A percentile compares a stretch with the other conserved stretches of the same genome.
These are phyloP conservation scores for Neostethus bicornis DNA, from an alignment of 2,797 vertebrate species.

Conservation along the genomic window DNA sequence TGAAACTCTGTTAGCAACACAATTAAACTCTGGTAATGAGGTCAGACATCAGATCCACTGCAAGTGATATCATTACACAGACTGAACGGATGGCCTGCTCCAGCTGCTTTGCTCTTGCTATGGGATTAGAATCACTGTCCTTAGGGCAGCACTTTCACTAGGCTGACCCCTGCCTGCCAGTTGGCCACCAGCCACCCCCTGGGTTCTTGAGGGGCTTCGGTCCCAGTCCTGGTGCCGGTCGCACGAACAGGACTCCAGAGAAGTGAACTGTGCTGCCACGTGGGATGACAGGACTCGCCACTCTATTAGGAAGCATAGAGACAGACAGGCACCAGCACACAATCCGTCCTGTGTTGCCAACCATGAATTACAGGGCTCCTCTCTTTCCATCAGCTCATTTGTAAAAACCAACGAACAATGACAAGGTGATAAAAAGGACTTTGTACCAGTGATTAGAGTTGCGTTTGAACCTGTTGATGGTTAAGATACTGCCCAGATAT, in stretches of 20 bases:
- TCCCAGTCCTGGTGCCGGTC: conserved; percentile 64
- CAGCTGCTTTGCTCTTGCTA: conserved; percentile 85
- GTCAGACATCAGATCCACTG: conserved; percentile 97
- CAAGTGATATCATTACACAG: conserved; percentile 97
- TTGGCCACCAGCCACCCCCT: conserved; percentile 65
- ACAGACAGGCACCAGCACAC: conserved; percentile 84
- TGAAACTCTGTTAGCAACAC: conserved; percentile 95
- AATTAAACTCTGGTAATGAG: conserved; percentile 99
- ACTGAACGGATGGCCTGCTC: conserved; percentile 86
- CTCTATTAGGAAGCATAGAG: conserved; percentile 76
- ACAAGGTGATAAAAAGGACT: conserved; percentile 74
- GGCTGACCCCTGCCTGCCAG: conserved; percentile 74
- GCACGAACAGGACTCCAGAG: conserved; percentile 73
- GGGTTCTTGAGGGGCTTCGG: conserved; percentile 58
- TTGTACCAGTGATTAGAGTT: conserved; percentile 63
- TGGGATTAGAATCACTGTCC: conserved; percentile 83
- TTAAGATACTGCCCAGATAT: conserved; percentile 34
- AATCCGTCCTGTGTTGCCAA: conserved; percentile 77
- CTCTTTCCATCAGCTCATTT: conserved; percentile 81
- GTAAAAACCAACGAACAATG: conserved; percentile 77
- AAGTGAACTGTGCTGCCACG: conserved; percentile 79
- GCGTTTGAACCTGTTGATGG: conserved; percentile 58
- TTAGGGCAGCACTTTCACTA: conserved; percentile 72
- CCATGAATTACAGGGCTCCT: conserved; percentile 73
- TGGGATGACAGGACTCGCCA: conserved; percentile 78